These are phyloP conservation scores for Agrilus biguttatus DNA, from an alignment of 2,888 invertebrate genomes.

Conservation along the genomic window DNA sequence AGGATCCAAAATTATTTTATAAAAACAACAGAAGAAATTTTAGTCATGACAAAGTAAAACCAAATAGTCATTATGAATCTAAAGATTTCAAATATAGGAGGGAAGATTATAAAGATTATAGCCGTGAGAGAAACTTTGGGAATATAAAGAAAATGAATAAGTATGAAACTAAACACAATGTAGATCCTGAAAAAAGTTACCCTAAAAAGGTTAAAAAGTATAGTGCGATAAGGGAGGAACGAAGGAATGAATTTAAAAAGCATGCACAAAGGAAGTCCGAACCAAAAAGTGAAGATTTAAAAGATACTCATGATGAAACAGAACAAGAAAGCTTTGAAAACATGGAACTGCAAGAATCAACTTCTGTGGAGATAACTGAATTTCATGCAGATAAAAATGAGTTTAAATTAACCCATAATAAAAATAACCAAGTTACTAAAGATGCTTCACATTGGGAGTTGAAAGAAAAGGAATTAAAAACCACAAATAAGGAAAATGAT, in stretches of 20 bases:
- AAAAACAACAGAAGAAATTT: no score
- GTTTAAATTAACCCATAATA: neutral
- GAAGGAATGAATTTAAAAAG: constrained; percentile 25
- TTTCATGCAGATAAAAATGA: neutral
- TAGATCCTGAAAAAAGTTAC: constrained; percentile 11
- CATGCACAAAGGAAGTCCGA: constrained; percentile 20
- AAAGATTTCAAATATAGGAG: constrained; percentile 9
- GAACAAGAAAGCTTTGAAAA: neutral
- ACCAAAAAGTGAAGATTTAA: constrained; percentile 2
- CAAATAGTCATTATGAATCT: constrained; percentile 1
- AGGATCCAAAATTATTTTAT: constrained; percentile 10
- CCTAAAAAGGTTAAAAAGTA: constrained; percentile 28
- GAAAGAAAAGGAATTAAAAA: constrained; percentile 8
- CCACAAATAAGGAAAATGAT: constrained; percentile 31
- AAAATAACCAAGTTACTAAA: neutral
- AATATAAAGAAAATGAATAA: constrained; percentile 17
- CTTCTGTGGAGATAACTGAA: neutral
- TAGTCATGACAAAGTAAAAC: constrained; percentile 9
- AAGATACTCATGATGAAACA: constrained; percentile 4
- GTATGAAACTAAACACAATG: constrained; percentile 16
- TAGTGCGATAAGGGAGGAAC: constrained; percentile 29
- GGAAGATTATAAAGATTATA: constrained; percentile 10
- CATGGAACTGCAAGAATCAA: neutral
- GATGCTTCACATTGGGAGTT: constrained; percentile 1
- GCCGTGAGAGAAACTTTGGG: constrained; percentile 8